phyloP scores from a whole-genome alignment of 2,888 invertebrate genomes.

The Zele albiditarsus region DNA sequence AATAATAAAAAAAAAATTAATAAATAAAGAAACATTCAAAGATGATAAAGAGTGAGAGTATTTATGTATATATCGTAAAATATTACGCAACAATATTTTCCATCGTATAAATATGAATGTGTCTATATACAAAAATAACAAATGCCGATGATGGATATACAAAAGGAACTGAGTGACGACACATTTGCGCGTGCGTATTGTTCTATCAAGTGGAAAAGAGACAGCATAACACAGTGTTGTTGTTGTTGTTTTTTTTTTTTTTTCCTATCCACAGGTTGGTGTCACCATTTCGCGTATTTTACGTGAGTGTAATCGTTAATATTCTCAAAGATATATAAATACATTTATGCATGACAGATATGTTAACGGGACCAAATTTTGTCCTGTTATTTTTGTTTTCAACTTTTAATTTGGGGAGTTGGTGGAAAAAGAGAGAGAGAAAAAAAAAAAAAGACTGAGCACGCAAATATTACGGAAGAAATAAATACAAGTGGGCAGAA shows the following conservation, averaged over 20 bases:
- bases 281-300: slow-evolving; percentile 57
- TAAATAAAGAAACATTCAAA: slow-evolving; percentile 29
- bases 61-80: slow-evolving; percentile 41
- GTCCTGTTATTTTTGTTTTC: not conserved
- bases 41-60: slow-evolving; percentile 24
- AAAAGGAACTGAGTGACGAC: slow-evolving; percentile 54
- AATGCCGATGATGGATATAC: slow-evolving; percentile 56
- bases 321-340: not conserved
- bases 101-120: slow-evolving; percentile 66
- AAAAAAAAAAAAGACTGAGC: not conserved
- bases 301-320: slow-evolving; percentile 63
- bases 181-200: slow-evolving; percentile 43
- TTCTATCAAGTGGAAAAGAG: slow-evolving; percentile 23
- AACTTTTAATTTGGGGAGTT: not conserved
- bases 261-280: slow-evolving; percentile 53
- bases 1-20: slow-evolving; percentile 13
- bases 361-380: too few relatives aligned
- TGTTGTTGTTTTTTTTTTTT: not conserved
- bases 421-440: too few relatives aligned
- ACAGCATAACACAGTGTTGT: not conserved
- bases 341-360: not conserved
- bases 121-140: slow-evolving; percentile 62
- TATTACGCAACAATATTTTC: slow-evolving; percentile 55
- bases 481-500: slow-evolving; percentile 16
- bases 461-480: slow-evolving; percentile 3